phyloP scores from a whole-genome alignment of 1,140 invertebrate species.

The Drosophila takahashii region DNA sequence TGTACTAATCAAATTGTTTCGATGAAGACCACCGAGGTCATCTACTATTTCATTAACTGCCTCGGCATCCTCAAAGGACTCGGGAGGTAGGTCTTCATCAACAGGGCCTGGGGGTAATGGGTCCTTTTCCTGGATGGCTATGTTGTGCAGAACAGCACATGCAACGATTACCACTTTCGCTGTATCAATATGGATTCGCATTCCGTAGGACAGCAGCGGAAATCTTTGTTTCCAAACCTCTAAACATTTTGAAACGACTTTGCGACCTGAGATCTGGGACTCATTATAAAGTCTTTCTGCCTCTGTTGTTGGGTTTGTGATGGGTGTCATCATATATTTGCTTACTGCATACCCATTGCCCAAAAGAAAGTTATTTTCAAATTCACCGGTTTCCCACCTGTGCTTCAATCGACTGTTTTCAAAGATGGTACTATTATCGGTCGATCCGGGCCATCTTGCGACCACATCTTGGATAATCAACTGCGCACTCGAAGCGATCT shows the following conservation, averaged over 20 bases:
- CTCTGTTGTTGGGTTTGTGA: neutral
- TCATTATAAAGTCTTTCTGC: slow-evolving; percentile 4
- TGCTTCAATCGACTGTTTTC: slow-evolving; percentile 4
- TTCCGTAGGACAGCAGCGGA: slow-evolving; percentile 1
- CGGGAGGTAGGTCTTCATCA: neutral
- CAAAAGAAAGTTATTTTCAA: slow-evolving; percentile 1
- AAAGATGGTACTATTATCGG: slow-evolving; percentile 3
- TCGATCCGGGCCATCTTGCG: slow-evolving; percentile 6
- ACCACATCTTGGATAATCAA: slow-evolving; percentile 3
- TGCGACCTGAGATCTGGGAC: neutral
- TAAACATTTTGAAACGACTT: neutral
- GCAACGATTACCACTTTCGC: slow-evolving; percentile 9
- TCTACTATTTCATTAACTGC: neutral
- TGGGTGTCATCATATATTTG: slow-evolving; percentile 13
- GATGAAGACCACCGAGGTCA: neutral
- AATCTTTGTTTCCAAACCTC: slow-evolving; percentile 1
- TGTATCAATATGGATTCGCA: slow-evolving; percentile 6
- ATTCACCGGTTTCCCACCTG: slow-evolving; percentile 4
- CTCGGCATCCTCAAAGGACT: neutral
- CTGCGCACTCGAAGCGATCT: slow-evolving; percentile 5
- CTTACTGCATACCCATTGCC: neutral
- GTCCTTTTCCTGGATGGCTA: slow-evolving; percentile 1
- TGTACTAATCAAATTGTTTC: slow-evolving; percentile 2
- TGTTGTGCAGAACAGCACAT: slow-evolving; percentile 13
- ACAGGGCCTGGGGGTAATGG: neutral